Evolutionary conservation across 1,140 invertebrate species (phyloP).

Genomic region (Mylabris phalerata): DNA sequence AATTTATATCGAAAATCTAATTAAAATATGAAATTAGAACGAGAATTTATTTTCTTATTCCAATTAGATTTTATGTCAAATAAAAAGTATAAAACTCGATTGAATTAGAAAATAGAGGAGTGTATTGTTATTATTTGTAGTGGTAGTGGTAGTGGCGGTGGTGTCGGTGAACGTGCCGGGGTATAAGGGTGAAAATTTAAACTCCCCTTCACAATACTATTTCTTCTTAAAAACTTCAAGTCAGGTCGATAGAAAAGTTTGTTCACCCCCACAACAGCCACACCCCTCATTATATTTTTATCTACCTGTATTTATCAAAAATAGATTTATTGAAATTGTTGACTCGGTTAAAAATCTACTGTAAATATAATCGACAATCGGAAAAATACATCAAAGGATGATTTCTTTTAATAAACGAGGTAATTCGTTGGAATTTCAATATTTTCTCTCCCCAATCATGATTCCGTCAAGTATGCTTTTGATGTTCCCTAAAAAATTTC

Average conservation of each 20-base stretch:
- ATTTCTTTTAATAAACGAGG: too few relatives aligned
- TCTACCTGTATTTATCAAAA: too few relatives aligned
- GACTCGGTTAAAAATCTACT: too few relatives aligned
- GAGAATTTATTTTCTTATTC: conserved; percentile 28
- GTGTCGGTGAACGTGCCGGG: not conserved
- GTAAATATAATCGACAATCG: too few relatives aligned
- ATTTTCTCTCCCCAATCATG: too few relatives aligned
- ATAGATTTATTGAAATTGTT: too few relatives aligned
- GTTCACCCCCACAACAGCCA: conserved; percentile 19
- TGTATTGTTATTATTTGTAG: not conserved
- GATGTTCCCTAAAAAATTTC: conserved; percentile 7
- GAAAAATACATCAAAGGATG: too few relatives aligned
- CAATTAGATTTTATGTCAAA: conserved; percentile 24
- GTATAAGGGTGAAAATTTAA: conserved; percentile 21
- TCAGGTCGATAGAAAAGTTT: conserved; percentile 28
- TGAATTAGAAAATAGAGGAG: conserved; percentile 15
- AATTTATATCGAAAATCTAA: not conserved
- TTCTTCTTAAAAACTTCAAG: conserved; percentile 18
- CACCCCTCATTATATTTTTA: conserved; percentile 9
- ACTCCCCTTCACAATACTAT: conserved; percentile 14
- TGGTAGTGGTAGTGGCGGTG: not conserved
- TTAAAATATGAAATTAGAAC: conserved; percentile 15
- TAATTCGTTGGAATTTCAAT: too few relatives aligned
- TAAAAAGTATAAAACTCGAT: conserved; percentile 20
- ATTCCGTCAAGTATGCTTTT: too few relatives aligned